A percentile compares a stretch with the other conserved stretches of the same genome.
These are phyloP conservation scores for Naja naja DNA, from an alignment of 2,113 vertebrate species.

Conservation along the genomic window DNA sequence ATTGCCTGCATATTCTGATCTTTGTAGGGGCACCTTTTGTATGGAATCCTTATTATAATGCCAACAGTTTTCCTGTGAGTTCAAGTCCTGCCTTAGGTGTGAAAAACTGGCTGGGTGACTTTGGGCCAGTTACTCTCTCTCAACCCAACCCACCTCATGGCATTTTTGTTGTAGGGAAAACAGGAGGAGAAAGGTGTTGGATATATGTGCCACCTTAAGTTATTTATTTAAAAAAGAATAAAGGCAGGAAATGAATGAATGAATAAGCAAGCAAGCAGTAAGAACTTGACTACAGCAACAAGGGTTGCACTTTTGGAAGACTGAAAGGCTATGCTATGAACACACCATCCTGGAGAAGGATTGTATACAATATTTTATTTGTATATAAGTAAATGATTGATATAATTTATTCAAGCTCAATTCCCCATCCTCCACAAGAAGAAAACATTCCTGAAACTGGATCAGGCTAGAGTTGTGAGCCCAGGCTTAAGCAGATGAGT, in stretches of 20 bases:
- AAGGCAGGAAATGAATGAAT: too few relatives aligned
- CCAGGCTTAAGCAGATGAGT: not conserved
- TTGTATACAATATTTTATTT: not conserved
- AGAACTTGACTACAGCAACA: not conserved
- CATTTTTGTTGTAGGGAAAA: too few relatives aligned
- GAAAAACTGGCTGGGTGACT: too few relatives aligned
- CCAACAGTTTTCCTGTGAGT: not conserved
- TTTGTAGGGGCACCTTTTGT: not conserved
- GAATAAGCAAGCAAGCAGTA: too few relatives aligned
- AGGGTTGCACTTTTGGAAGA: not conserved
- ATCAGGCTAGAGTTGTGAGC: not conserved
- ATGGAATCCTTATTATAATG: not conserved
- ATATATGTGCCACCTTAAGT: too few relatives aligned
- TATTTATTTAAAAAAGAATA: too few relatives aligned
- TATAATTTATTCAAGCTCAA: not conserved
- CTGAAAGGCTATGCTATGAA: not conserved
- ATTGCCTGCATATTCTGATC: not conserved
- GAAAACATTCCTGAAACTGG: not conserved
- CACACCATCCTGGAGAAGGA: not conserved
- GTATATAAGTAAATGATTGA: not conserved
- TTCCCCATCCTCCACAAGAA: not conserved
- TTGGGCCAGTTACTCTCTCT: too few relatives aligned
- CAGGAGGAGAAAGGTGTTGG: too few relatives aligned
- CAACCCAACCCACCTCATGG: too few relatives aligned
- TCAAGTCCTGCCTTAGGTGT: too few relatives aligned